These are phyloP conservation scores for Xiphydria camelus DNA, from an alignment of 2,888 invertebrate genomes.

Conservation along the genomic window DNA sequence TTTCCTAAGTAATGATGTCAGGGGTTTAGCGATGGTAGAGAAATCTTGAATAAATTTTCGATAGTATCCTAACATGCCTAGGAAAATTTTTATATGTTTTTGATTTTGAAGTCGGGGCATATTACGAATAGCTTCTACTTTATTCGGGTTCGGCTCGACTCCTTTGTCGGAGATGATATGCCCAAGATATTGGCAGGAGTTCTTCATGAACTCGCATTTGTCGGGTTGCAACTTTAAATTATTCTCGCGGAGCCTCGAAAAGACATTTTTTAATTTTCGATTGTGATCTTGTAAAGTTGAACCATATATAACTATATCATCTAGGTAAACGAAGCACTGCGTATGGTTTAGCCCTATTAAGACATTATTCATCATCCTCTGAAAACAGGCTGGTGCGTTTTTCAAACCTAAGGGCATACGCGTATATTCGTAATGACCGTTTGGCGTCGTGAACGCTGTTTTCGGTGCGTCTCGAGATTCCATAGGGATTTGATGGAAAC, in stretches of 20 bases:
- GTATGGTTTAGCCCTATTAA: slow-evolving; percentile 24
- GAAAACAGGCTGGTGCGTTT: slow-evolving; percentile 44
- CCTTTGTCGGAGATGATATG: slow-evolving; percentile 26
- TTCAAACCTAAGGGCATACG: slow-evolving; percentile 43
- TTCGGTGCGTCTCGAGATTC: slow-evolving; percentile 27
- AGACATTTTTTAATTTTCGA: slow-evolving; percentile 9
- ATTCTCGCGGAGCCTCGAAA: slow-evolving; percentile 10
- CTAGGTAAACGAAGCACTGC: slow-evolving; percentile 32
- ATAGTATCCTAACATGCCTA: slow-evolving; percentile 17
- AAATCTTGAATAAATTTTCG: slow-evolving; percentile 17
- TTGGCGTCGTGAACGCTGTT: slow-evolving; percentile 37
- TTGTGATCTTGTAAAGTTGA: slow-evolving; percentile 16
- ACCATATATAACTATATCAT: slow-evolving; percentile 32
- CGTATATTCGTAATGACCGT: slow-evolving; percentile 40
- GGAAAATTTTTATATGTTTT: slow-evolving; percentile 16
- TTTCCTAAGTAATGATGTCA: slow-evolving; percentile 12
- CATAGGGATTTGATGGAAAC: slow-evolving; percentile 37
- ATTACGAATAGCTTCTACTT: slow-evolving; percentile 8
- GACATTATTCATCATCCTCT: slow-evolving; percentile 40
- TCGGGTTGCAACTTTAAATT: slow-evolving; percentile 14
- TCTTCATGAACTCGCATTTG: slow-evolving; percentile 11
- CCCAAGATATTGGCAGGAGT: slow-evolving; percentile 25
- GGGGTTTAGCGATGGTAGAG: slow-evolving; percentile 12
- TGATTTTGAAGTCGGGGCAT: slow-evolving; percentile 4
- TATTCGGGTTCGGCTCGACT: slow-evolving; percentile 24